phyloP scores from a whole-genome alignment of 2,888 invertebrate species.

The Zonitis immaculata region DNA sequence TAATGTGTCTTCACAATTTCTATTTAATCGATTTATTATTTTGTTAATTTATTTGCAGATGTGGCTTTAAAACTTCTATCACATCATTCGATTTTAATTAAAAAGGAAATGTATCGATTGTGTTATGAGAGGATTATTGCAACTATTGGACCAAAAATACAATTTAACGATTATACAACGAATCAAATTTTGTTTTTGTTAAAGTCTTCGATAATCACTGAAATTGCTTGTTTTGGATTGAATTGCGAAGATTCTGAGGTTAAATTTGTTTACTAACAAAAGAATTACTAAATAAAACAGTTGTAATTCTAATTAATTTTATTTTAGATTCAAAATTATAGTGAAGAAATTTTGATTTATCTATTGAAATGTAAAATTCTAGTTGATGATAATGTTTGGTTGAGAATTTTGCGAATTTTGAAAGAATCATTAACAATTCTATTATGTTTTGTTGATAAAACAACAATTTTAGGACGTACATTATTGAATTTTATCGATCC shows the following conservation, averaged over 20 bases:
- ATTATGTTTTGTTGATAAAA: slow-evolving; percentile 56
- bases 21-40: not conserved
- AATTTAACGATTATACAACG: slow-evolving; percentile 41
- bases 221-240: slow-evolving; percentile 62
- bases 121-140: slow-evolving; percentile 54
- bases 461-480: slow-evolving; percentile 54
- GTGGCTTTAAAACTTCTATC: slow-evolving; percentile 55
- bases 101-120: slow-evolving; percentile 53
- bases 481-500: slow-evolving; percentile 61
- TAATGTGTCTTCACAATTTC: too few species aligned
- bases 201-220: slow-evolving; percentile 56
- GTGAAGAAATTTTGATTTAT: slow-evolving; percentile 59
- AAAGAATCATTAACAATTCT: slow-evolving; percentile 59
- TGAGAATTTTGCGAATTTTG: slow-evolving; percentile 55
- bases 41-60: slow-evolving; percentile 29
- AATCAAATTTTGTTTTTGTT: slow-evolving; percentile 54
- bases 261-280: slow-evolving; percentile 10
- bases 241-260: slow-evolving; percentile 48
- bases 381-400: slow-evolving; percentile 60
- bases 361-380: slow-evolving; percentile 61
- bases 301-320: too few species aligned
- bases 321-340: slow-evolving; percentile 56
- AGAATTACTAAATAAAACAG: too few species aligned
- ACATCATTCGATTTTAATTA: slow-evolving; percentile 54
- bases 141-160: slow-evolving; percentile 53